Percentiles rank a stretch among this genome's conserved stretches.
These are phyloP conservation scores for Coluber constrictor DNA, from an alignment of 2,797 vertebrate genomes.

Conservation along the genomic window DNA sequence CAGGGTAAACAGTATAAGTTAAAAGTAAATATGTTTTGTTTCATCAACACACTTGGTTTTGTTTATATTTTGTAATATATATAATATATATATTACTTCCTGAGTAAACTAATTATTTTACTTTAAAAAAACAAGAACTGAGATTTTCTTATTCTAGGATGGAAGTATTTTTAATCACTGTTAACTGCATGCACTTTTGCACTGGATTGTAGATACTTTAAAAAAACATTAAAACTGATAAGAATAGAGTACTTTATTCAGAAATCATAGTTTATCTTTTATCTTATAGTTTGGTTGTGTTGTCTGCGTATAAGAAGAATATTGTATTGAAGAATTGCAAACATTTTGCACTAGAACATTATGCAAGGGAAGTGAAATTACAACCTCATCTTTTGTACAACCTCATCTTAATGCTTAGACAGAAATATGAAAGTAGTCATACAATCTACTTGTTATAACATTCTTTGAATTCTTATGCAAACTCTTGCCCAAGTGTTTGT, in stretches of 20 bases:
- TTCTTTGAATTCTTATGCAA: not conserved
- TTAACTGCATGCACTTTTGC: not conserved
- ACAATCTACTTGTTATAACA: not conserved
- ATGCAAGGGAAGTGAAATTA: constrained; percentile 14
- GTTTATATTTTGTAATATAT: too few relatives aligned
- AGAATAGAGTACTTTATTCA: not conserved
- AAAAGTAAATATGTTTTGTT: not conserved
- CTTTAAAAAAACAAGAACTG: not conserved
- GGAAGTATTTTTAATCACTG: not conserved
- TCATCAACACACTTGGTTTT: not conserved
- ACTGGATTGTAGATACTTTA: not conserved
- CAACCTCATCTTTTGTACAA: too few relatives aligned
- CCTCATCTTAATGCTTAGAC: not conserved
- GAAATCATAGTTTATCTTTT: not conserved
- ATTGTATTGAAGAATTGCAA: not conserved
- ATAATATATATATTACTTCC: too few relatives aligned
- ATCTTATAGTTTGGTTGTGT: not conserved
- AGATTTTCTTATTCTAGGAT: not conserved
- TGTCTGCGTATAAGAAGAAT: not conserved
- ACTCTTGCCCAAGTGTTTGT: not conserved
- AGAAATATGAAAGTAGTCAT: not conserved
- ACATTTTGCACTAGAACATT: not conserved
- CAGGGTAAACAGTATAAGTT: not conserved
- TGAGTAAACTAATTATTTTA: not conserved
- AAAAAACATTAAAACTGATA: not conserved